Conservation (phyloP, 2,113 vertebrate species). For the Leucopternis melanops region DNA sequence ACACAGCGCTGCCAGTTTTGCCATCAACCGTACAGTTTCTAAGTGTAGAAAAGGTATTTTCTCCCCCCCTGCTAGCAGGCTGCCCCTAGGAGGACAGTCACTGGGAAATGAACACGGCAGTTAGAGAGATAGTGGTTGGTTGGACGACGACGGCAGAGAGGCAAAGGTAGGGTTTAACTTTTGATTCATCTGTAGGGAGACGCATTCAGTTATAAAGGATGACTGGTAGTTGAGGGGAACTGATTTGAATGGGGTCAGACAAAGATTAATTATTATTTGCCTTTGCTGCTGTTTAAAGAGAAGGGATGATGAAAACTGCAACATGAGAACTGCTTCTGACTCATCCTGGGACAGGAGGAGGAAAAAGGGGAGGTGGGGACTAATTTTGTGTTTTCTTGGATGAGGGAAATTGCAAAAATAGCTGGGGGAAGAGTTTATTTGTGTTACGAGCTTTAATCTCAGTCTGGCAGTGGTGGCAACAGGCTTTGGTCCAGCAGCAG, state of each 20-base stretch:
- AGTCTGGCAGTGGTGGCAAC: not conserved
- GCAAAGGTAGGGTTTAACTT: not conserved
- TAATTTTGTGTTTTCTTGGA: not conserved
- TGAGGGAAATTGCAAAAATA: not conserved
- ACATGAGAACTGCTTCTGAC: not conserved
- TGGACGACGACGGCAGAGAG: not conserved
- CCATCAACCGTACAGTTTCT: not conserved
- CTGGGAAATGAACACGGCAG: not conserved
- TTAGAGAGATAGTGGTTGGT: not conserved
- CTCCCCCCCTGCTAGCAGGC: not conserved
- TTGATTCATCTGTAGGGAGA: not conserved
- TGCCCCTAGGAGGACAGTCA: not conserved
- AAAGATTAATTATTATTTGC: not conserved
- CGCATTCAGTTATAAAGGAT: not conserved
- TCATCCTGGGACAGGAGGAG: not conserved
- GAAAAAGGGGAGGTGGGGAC: not conserved
- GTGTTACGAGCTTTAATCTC: not conserved
- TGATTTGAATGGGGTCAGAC: not conserved
- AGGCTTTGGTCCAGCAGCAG: constrained; percentile 23
- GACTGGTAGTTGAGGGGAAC: not conserved
- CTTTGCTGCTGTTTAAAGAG: not conserved
- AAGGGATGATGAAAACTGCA: not conserved
- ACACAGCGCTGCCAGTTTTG: not conserved
- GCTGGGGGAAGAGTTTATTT: not conserved
- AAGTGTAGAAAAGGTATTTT: not conserved